These are phyloP conservation scores for Sthenelais limicola DNA, from an alignment of 2,888 invertebrate species.

Conservation along the genomic window DNA sequence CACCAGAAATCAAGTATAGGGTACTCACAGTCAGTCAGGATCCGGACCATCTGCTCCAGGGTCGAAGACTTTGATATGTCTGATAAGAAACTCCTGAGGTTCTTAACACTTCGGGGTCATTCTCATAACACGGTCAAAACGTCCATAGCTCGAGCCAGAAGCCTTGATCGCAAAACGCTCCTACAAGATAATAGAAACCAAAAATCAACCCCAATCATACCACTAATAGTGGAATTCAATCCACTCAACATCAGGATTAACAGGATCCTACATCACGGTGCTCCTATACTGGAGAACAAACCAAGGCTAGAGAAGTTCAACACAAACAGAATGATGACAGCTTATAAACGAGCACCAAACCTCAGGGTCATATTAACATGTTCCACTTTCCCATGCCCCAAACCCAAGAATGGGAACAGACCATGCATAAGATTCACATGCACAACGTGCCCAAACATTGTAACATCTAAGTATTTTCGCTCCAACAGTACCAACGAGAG, in stretches of 20 bases:
- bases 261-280: neutral
- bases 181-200: neutral
- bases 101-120: too few species aligned
- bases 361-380: neutral
- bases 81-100: too few species aligned
- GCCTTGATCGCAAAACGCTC: neutral
- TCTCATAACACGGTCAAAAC: too few species aligned
- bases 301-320: neutral
- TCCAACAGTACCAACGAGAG: neutral
- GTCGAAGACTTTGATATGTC: too few species aligned
- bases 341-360: neutral
- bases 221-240: conserved; percentile 5
- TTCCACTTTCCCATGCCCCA: neutral
- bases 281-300: neutral
- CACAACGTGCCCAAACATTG: too few species aligned
- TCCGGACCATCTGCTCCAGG: too few species aligned
- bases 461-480: neutral
- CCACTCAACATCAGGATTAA: neutral
- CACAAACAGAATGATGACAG: neutral
- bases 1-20: too few species aligned
- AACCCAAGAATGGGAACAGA: too few species aligned
- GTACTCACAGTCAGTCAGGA: too few species aligned
- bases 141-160: too few species aligned
- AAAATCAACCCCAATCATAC: neutral
- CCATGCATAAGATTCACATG: too few species aligned